These are phyloP conservation scores for Chrysemys picta DNA, from an alignment of 2,113 vertebrate genomes.

Conservation along the genomic window DNA sequence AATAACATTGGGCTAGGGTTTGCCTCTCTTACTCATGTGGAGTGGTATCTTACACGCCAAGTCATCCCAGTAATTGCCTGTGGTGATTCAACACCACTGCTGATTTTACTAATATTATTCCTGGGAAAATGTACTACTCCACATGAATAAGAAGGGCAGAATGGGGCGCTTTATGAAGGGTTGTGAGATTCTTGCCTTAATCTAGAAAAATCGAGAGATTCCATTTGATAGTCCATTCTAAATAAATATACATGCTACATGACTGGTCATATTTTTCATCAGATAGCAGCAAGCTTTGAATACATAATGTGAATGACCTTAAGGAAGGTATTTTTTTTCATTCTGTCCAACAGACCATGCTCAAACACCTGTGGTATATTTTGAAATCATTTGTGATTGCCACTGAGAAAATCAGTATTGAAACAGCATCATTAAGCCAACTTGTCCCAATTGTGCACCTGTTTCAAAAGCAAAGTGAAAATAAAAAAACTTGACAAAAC, in stretches of 20 bases:
- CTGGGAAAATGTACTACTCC: not conserved
- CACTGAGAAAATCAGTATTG: conserved; percentile 53
- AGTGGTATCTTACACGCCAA: not conserved
- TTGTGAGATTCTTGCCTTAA: not conserved
- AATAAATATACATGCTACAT: not conserved
- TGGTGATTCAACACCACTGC: not conserved
- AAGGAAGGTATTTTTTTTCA: conserved; percentile 57
- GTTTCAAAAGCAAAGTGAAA: conserved; percentile 23
- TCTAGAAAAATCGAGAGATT: conserved; percentile 17
- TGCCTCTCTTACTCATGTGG: not conserved
- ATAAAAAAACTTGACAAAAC: conserved; percentile 14
- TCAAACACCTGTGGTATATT: conserved; percentile 63
- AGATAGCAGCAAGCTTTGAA: conserved; percentile 42
- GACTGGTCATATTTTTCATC: conserved; percentile 56
- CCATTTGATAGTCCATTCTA: not conserved
- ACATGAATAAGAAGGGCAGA: not conserved
- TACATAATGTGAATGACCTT: conserved; percentile 44
- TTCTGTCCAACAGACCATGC: conserved; percentile 34
- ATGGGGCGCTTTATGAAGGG: not conserved
- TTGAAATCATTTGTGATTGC: conserved; percentile 51
- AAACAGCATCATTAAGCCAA: conserved; percentile 63
- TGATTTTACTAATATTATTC: not conserved
- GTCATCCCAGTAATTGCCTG: not conserved
- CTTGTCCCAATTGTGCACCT: conserved; percentile 20
- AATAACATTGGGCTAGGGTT: not conserved